phyloP scores from a whole-genome alignment of 2,113 vertebrate genomes.

The Anhinga anhinga region DNA sequence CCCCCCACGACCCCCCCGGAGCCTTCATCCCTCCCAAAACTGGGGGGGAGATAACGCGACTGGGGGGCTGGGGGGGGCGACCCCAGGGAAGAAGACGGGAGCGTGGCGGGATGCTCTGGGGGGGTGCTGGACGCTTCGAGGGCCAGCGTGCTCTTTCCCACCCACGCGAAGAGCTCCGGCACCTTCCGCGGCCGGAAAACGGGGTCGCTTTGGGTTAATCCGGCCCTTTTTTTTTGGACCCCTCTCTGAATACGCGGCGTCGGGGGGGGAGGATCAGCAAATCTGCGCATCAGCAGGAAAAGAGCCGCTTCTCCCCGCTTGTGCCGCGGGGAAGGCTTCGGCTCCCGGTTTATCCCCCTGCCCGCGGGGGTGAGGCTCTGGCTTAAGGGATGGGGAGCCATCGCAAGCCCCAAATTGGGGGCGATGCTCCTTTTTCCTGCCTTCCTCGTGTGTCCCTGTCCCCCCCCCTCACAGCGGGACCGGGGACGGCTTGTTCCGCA shows the following conservation, averaged over 20 bases:
- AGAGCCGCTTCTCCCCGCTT: neutral
- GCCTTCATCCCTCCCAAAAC: neutral
- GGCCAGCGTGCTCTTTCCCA: neutral
- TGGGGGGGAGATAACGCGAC: neutral
- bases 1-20: too few species aligned
- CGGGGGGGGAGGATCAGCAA: neutral
- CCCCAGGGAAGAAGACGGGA: neutral
- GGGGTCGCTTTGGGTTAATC: neutral
- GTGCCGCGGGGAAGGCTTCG: neutral
- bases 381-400: neutral
- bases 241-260: too few species aligned
- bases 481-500: neutral
- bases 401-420: neutral
- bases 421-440: neutral
- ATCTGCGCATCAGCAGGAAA: neutral
- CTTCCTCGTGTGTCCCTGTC: too few species aligned
- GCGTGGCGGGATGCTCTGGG: neutral
- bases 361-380: neutral
- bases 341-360: neutral
- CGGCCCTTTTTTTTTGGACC: neutral
- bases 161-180: neutral
- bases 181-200: neutral
- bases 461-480: too few species aligned
- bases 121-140: neutral
- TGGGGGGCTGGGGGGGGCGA: neutral